Conservation (phyloP, 2,888 invertebrate species). For the Lasioglossum calceatum region DNA sequence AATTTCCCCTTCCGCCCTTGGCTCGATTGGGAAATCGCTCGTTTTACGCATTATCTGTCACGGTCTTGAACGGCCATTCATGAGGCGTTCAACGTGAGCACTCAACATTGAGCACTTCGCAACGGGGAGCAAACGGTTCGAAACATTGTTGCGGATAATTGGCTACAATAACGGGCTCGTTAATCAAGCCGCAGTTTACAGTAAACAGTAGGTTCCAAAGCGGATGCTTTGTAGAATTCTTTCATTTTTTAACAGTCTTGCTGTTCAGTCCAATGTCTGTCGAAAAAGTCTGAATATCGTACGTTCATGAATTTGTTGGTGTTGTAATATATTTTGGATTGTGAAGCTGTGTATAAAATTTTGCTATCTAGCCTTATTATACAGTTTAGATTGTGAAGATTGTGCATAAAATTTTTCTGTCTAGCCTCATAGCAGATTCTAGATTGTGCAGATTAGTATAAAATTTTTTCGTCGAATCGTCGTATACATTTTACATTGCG, state of each 20-base stretch:
- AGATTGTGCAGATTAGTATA: neutral
- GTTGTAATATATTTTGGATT: neutral
- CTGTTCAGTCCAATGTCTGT: neutral
- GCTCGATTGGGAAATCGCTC: neutral
- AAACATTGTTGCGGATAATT: conserved; percentile 74
- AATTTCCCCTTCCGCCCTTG: neutral
- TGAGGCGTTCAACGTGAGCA: neutral
- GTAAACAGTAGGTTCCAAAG: conserved; percentile 52
- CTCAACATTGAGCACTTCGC: neutral
- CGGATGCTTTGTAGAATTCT: conserved; percentile 43
- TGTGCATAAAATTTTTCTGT: neutral
- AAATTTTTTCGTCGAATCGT: neutral
- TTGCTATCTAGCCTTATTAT: neutral
- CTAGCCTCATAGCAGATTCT: neutral
- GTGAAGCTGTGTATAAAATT: neutral
- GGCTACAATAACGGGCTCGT: conserved; percentile 78
- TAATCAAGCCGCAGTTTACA: conserved; percentile 77
- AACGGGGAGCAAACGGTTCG: conserved; percentile 31
- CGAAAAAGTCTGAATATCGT: neutral
- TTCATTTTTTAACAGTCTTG: conserved; percentile 33
- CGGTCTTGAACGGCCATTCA: neutral
- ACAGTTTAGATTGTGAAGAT: neutral
- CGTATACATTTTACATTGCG: neutral
- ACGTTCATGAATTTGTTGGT: neutral
- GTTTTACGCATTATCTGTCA: neutral